Evolutionary conservation across 2,113 vertebrate genomes (phyloP).

Genomic region (Vimba vimba): DNA sequence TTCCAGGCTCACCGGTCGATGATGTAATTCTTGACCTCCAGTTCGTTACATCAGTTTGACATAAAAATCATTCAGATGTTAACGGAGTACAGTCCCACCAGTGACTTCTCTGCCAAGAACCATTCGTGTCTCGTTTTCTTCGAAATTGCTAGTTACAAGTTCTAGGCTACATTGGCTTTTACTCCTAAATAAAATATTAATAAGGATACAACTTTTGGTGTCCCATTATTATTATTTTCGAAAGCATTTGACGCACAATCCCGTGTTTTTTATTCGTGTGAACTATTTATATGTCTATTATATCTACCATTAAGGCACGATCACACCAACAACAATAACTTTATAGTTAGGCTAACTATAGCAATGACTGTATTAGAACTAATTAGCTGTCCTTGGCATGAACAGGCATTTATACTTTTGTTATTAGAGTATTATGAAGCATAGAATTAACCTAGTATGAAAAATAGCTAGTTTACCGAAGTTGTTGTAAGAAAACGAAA

Average conservation of each 20-base stretch:
- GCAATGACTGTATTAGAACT: no score
- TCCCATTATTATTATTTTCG: neutral
- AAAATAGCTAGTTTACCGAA: neutral
- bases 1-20: neutral
- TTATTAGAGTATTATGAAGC: neutral
- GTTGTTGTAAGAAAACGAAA: neutral
- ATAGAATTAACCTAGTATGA: neutral
- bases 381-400: no score
- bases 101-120: neutral
- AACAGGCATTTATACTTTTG: neutral
- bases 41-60: neutral
- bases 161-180: neutral
- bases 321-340: no score
- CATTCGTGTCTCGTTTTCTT: neutral
- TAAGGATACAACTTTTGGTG: neutral
- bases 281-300: neutral
- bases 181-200: neutral
- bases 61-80: conserved; percentile 11
- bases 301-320: no score
- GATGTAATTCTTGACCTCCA: conserved; percentile 21
- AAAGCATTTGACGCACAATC: no score
- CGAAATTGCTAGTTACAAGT: neutral
- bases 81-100: neutral
- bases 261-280: neutral
- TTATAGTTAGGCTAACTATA: no score